Evolutionary conservation across 2,888 invertebrate species (phyloP).

Genomic region (Cephus pulcher): DNA sequence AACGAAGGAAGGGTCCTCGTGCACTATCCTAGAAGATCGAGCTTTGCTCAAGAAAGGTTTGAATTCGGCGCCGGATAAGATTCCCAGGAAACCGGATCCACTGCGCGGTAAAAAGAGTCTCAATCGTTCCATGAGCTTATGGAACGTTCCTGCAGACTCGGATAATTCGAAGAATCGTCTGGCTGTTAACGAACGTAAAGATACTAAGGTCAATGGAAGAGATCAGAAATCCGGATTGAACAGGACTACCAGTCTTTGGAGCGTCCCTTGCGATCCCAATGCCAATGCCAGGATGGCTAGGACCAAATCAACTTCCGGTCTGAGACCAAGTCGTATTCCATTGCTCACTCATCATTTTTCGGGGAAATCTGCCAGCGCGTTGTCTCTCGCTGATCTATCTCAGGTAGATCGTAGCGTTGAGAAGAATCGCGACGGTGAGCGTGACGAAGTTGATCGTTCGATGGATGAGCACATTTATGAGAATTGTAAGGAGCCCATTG

Average conservation of each 20-base stretch:
- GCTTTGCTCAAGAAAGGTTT: conserved; percentile 58
- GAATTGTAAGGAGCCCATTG: conserved; percentile 57
- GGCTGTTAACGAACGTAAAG: conserved; percentile 17
- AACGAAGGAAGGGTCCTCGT: conserved; percentile 40
- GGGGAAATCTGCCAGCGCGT: conserved; percentile 40
- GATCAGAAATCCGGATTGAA: conserved; percentile 38
- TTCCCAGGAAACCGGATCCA: conserved; percentile 53
- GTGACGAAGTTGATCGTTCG: conserved; percentile 55
- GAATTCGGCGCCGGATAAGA: conserved; percentile 39
- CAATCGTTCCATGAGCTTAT: conserved; percentile 55
- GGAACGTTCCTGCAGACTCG: conserved; percentile 45
- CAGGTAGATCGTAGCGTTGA: conserved; percentile 57
- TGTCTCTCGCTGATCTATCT: conserved; percentile 62
- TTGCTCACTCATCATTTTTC: conserved; percentile 50
- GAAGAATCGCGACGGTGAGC: conserved; percentile 32
- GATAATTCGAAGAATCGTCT: conserved; percentile 12
- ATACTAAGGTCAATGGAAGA: conserved; percentile 11
- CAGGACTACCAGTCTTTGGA: conserved; percentile 21
- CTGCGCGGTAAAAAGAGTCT: conserved; percentile 45
- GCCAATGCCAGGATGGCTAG: conserved; percentile 31
- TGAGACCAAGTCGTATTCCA: conserved; percentile 58
- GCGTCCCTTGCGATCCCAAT: conserved; percentile 20
- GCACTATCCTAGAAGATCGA: conserved; percentile 60
- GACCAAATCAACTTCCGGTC: conserved; percentile 38
- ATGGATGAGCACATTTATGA: conserved; percentile 57